Conservation (phyloP, 2,113 vertebrate genomes). For the Rhabdomys dilectus region DNA sequence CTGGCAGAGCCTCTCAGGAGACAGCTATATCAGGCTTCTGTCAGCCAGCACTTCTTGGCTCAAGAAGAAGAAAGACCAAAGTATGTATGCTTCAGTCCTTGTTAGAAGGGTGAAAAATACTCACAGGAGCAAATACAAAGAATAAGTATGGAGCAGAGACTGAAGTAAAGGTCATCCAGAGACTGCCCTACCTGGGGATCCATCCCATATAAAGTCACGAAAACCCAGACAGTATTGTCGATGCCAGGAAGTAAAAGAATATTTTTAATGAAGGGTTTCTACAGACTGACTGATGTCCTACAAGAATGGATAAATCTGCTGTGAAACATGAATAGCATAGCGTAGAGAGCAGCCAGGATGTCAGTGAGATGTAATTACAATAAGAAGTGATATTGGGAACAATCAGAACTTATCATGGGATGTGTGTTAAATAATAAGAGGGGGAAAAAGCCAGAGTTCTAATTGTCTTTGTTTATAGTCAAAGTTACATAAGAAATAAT, state of each 20-base stretch:
- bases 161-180: no score
- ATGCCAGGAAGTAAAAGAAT: not conserved
- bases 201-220: no score
- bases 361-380: not conserved
- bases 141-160: no score
- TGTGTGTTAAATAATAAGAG: not conserved
- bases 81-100: no score
- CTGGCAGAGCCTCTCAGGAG: no score
- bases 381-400: accelerated
- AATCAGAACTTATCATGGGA: not conserved
- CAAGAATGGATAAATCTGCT: not conserved
- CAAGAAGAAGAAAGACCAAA: no score
- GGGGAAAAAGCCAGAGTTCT: not conserved
- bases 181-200: no score
- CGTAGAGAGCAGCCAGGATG: not conserved
- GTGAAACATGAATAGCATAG: not conserved
- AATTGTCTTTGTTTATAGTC: not conserved
- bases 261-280: not conserved
- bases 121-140: no score
- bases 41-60: no score
- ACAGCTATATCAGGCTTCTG: no score
- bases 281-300: not conserved
- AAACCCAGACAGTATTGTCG: no score
- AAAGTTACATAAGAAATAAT: not conserved
- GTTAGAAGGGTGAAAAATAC: no score